Evolutionary conservation across 2,888 invertebrate species (phyloP), one percentile per base, ranked within the genome.

Genomic region (Thymelicus sylvestris): DNA sequence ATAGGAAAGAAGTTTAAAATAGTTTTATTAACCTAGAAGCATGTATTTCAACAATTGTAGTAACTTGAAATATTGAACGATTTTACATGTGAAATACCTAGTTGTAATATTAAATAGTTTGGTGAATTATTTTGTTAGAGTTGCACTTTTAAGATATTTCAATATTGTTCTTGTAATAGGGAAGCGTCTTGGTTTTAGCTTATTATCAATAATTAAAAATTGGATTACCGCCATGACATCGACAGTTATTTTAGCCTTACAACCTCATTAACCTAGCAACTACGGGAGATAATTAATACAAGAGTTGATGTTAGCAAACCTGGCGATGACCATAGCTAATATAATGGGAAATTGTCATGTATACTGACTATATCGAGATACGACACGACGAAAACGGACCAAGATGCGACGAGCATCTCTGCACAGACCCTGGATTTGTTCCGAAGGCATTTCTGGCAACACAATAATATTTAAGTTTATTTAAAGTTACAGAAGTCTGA

Each of bases 291-390:
- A 31, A 24, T 24, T n/a, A 24, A 15, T 15, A 12, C 2, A 15
- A 55, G 7, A n/a, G 24, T 10, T 7, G 19, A 55, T 24, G 15
- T 55, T 10, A 24, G 7, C 24, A 55, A 19, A 24, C 10, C 55
- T 55, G 12, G 52, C 19, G 12, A 24, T 12, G 7, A 55, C 24
- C 24, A 12, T 55, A 55, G 55, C 55, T 12, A 4, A 55, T 55
- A 19, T 52, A 24, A 19, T 8, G 52, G 52, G 2, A 19, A 52
- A 19, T 44, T 52, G 19, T 55, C 24, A 55, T 2, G 55, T 55
- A 52, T 70, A 70, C 70, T 70, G 65, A 70, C 70, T 39, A 38
- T 65, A 70, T 10, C 48, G n/a, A 60, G 70, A 70, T 13, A 70
- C 8, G 7, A 65, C 70, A 12, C 70, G 70, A 0, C 65, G 64